phyloP scores from a whole-genome alignment of 2,113 vertebrate genomes.

The Ondatra zibethicus region DNA sequence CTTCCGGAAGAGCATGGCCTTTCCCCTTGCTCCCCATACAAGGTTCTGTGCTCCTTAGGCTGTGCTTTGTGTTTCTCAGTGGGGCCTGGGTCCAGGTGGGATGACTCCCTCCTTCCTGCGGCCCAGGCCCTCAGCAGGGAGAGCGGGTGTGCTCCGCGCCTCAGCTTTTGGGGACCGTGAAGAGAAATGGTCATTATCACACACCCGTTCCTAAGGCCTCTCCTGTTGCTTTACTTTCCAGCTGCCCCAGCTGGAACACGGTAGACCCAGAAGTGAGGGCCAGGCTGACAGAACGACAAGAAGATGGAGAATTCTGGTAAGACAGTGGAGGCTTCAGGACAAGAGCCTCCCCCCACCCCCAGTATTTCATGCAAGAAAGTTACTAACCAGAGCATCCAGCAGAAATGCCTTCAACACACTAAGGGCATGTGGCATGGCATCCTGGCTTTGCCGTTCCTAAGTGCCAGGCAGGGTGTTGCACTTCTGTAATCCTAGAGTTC shows the following conservation, averaged over 20 bases:
- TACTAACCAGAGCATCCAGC: not conserved
- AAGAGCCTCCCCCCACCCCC: not conserved
- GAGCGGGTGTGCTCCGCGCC: accelerated
- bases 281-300: conserved; percentile 86
- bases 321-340: not conserved
- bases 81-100: not conserved
- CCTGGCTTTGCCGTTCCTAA: not conserved
- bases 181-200: accelerated
- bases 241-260: conserved; percentile 92
- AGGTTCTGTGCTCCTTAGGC: not conserved
- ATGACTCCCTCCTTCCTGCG: not conserved
- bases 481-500: not conserved
- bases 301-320: conserved; percentile 98
- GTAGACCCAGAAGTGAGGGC: conserved; percentile 89
- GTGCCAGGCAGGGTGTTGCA: not conserved
- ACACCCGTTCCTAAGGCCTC: accelerated
- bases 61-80: not conserved
- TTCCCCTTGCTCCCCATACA: not conserved
- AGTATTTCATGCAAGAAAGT: not conserved
- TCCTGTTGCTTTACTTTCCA: conserved; percentile 69
- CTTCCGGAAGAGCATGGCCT: not conserved
- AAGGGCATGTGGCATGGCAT: accelerated
- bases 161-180: not conserved
- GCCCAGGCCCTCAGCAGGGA: not conserved
- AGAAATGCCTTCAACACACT: accelerated